Evolutionary conservation across 2,113 vertebrate genomes (phyloP).

Genomic region (Erinaceus europaeus): DNA sequence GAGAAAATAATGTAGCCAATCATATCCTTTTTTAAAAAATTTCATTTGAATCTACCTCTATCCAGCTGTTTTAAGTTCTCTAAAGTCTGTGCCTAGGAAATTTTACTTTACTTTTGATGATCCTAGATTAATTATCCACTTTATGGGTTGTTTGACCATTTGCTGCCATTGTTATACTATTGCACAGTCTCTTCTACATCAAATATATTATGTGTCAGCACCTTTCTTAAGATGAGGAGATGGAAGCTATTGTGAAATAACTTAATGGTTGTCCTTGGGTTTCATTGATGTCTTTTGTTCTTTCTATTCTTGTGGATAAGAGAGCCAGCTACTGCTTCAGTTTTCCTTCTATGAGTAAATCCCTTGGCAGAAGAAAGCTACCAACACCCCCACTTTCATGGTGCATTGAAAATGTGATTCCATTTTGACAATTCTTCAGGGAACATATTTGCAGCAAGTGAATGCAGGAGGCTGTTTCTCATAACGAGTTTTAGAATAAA

Average conservation of each 20-base stretch:
- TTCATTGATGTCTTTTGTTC: background rate
- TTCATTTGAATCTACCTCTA: conserved; percentile 60
- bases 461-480: conserved; percentile 15
- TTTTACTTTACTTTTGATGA: conserved; percentile 18
- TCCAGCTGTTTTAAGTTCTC: conserved; percentile 47
- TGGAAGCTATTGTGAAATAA: background rate
- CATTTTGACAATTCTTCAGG: conserved; percentile 28
- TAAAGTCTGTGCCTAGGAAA: conserved; percentile 50
- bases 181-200: background rate
- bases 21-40: background rate
- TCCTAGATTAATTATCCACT: background rate
- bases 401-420: conserved; percentile 45
- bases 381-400: background rate
- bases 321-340: background rate
- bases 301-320: background rate
- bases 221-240: background rate
- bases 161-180: background rate
- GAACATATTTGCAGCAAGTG: background rate
- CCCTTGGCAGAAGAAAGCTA: background rate
- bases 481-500: background rate
- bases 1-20: background rate
- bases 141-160: background rate
- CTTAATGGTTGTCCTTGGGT: background rate
- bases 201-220: background rate
- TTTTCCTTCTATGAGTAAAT: background rate